Percentiles rank a stretch among this genome's conserved stretches.
Evolutionary conservation across 2,888 invertebrate species (phyloP).

Genomic region (Drosophila hamatofila): DNA sequence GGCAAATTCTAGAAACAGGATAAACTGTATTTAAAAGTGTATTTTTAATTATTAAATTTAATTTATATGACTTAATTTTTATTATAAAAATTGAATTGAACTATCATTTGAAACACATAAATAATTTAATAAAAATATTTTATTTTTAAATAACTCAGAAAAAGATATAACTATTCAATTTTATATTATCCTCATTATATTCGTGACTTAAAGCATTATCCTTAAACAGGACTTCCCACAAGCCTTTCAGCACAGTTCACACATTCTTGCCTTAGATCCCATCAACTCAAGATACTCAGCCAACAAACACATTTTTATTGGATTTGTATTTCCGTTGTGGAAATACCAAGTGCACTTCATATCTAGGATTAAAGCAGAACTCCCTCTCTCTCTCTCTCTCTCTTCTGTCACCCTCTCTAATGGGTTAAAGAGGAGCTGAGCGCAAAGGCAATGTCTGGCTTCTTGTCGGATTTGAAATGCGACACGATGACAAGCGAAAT

Average conservation of each 20-base stretch:
- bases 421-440: slow-evolving; percentile 45
- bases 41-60: no score
- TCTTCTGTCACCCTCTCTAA: slow-evolving; percentile 27
- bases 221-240: not conserved
- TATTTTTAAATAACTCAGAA: no score
- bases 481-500: slow-evolving; percentile 40
- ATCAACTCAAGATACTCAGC: slow-evolving; percentile 15
- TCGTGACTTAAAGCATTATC: not conserved
- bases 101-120: no score
- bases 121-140: no score
- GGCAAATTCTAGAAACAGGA: no score
- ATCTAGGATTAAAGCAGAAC: slow-evolving; percentile 42
- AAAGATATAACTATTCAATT: no score
- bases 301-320: slow-evolving; percentile 19
- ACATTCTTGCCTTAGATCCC: not conserved
- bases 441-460: slow-evolving; percentile 27
- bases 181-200: no score
- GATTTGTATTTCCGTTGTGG: slow-evolving; percentile 24
- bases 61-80: no score
- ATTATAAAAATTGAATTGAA: no score
- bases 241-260: not conserved
- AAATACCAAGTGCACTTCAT: slow-evolving; percentile 18
- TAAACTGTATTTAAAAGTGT: no score
- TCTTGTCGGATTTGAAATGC: slow-evolving; percentile 50
- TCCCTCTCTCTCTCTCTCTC: not conserved